These are phyloP conservation scores for Eristalis arbustorum DNA, from an alignment of 2,888 invertebrate genomes.

Conservation along the genomic window DNA sequence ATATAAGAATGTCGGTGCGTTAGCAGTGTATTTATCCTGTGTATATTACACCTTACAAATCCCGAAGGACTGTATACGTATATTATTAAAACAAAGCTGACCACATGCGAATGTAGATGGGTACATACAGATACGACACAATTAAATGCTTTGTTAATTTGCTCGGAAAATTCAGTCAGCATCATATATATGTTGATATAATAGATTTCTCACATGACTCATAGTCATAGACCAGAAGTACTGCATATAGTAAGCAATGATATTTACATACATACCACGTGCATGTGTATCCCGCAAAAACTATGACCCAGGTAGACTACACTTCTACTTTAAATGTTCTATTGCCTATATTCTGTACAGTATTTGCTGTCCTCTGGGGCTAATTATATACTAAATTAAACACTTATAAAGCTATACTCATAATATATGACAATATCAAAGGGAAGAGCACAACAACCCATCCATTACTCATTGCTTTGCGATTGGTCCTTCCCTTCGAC, in stretches of 20 bases:
- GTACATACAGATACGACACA: neutral
- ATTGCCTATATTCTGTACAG: neutral
- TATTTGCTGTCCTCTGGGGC: neutral
- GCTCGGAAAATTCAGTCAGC: neutral
- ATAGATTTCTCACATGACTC: constrained; percentile 12
- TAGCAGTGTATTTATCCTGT: no score
- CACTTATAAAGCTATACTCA: neutral
- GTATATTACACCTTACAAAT: neutral
- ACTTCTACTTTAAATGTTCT: neutral
- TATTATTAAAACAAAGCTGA: no score
- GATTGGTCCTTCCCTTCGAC: constrained; percentile 25
- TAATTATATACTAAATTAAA: neutral
- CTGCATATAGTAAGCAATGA: constrained; percentile 14
- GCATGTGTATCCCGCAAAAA: neutral
- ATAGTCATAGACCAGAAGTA: constrained; percentile 13
- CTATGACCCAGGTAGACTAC: neutral
- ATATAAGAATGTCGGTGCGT: neutral
- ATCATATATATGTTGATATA: neutral
- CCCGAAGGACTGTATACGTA: neutral
- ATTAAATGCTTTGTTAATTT: neutral
- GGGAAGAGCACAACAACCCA: constrained; percentile 16
- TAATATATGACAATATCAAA: constrained; percentile 14
- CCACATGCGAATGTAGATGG: no score
- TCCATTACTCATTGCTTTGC: neutral
- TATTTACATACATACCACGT: neutral